Evolutionary conservation across 2,888 invertebrate species (phyloP), one percentile per base, ranked within the genome.

Genomic region (Dicyrtoma fusca): DNA sequence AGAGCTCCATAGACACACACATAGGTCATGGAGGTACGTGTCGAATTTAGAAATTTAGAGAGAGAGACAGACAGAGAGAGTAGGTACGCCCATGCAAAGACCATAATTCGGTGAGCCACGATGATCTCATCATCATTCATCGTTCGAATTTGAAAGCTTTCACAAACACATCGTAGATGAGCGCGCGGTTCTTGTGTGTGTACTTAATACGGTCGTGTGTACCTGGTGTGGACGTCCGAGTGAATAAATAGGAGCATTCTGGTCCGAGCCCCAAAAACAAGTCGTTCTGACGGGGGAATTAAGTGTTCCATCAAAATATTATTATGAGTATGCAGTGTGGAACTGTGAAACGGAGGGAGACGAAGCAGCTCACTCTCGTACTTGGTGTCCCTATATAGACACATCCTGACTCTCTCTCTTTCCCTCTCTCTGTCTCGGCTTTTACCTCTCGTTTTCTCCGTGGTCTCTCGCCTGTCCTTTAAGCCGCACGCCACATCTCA

Each of bases 71-170:
- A 45, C 10, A 45, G 45, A 45, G 45, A 45, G 45, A 45, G 45
- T 45, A 45, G 13, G 45, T 53, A 10, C 53, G 8, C 53, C 53
- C 53, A 53, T 53, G 11, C 5, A 19, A 5, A 55, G 19, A 55
- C n/a, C n/a, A n/a, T n/a, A n/a, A n/a, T n/a, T 4, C 13, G 13
- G 13, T 55, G 55, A 55, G 55, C 13, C 23, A 21, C 19, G 55
- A 55, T 55, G n/a, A 55, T 55, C 55, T 55, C 55, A 55, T 55
- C 19, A 19, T 55, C 55, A 55, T 55, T 55, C 55, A 55, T 55
- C 11, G 13, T 13, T 55, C 55, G 19, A 23, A 23, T 13, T 13
- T 19, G 55, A 23, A 19, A 55, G 55, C 55, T 21, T 55, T 55
- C 55, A 55, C 21, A 45, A 13, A 45, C 10, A 49, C 49, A 17